Base-by-base conservation (phyloP, 2,113 vertebrate genomes). In the Hystrix brachyura region DNA sequence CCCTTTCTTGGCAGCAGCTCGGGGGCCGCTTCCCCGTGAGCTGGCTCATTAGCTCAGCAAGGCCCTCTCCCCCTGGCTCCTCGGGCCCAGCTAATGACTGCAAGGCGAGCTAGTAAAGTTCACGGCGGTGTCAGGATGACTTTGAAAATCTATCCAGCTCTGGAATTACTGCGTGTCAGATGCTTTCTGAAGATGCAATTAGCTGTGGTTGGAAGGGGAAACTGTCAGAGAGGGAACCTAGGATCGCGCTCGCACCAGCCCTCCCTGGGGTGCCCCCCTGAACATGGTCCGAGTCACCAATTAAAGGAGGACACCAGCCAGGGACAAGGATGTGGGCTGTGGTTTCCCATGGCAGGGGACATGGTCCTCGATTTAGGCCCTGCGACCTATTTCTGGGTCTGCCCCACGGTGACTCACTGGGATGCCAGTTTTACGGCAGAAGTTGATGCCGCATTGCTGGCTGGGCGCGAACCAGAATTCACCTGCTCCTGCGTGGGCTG, bases 61-160 rank as follows among this genome's bases (percentile, higher is more conserved):
- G 0, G 23, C 64, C 59, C 32, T 65, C 80, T 90, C 48, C 34
- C 60, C 11, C 23, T 0, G 2, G 32, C 53, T 87, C 95, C 59
- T 48, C 0, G 3, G 23, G 34, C 64, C 55, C 59, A 19, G 60
- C 81, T 57, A 18, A 90, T 78, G 17, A 85, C 0, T 11, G 10
- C 48, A 18, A 60, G 86, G 57, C 2, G 1, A 0, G 32, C 71
- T 94, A 7, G 0, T 86, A 34, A 89, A 69, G 21, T 46, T 97
- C 48, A 7, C 6, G 13, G 0, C 6, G 13, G 0, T 27, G 62
- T 91, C 17, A 0, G 7, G 53, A 2, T 17, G 1, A 23, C 87
- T 79, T 18, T 60, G 55, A 38, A 90, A 89, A 60, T 59, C 57
- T 0, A 14, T 59, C 48, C 19, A 0, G 84, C 90, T 80, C 14